Evolutionary conservation across 1,140 invertebrate species (phyloP), one percentile per base, ranked within the genome.

Genomic region (Callitettix versicolor): DNA sequence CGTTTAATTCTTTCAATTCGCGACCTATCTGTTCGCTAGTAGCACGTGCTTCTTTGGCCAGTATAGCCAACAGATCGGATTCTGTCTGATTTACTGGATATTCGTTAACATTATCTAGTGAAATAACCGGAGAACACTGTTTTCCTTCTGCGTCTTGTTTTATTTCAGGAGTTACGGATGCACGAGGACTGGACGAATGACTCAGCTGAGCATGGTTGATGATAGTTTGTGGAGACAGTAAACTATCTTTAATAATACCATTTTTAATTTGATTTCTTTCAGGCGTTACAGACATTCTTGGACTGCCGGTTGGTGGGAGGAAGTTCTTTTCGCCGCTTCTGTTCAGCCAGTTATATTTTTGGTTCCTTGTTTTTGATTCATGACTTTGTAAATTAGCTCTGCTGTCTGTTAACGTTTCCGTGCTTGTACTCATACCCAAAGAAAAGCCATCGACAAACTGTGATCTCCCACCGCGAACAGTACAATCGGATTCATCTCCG

Each of bases 401-500:
- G 38, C 59, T 61, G 17, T 61, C 62, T 12, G 62, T 63, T 46
- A 63, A 53, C 9, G 62, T 63, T 53, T 63, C 60, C 1, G 62
- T 61, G 34, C 62, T 63, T 34, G 61, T 62, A 20, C 36, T 54
- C 9, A 58, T 62, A 11, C 52, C 7, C 15, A 30, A 24, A 17
- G 50, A 47, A 36, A 47, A 47, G 21, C 43, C 47, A 14, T 34
- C 48, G 7, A 21, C 9, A 9, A 21, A 40, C 47, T 24, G 47
- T 3, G 17, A 20, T 17, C 34, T 55, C 20, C 43, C 47, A 36
- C 9, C 33, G 9, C 44, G 44, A 5, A 44, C 33, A 40, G 44
- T 55, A 18, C 5, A 30, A 33, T 55, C 54, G n/a, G 54, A 55
- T 3, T 55, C 54, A 7, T 48, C 48, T 14, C 34, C 42, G 34